Evolutionary conservation across 2,797 vertebrate species (phyloP).

Genomic region (Merluccius polli): DNA sequence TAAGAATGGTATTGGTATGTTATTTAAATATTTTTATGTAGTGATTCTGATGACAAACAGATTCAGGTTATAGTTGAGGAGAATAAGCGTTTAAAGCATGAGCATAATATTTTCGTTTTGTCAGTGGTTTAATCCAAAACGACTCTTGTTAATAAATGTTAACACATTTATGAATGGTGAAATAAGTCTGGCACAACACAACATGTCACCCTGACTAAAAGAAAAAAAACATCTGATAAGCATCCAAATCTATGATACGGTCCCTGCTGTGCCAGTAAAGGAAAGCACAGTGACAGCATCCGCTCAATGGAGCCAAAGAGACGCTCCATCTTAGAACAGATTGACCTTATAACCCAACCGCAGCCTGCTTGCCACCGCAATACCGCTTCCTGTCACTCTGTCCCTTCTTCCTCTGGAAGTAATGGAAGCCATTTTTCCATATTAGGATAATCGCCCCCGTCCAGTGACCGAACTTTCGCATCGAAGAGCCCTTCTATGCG

Average conservation of each 20-base stretch:
- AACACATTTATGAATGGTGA: background rate
- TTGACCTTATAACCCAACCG: slow-evolving; percentile 42
- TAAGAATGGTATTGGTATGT: background rate
- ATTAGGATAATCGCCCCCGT: slow-evolving; percentile 43
- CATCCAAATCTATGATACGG: slow-evolving; percentile 14
- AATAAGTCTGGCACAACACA: background rate
- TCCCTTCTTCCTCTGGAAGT: slow-evolving; percentile 43
- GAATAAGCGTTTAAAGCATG: background rate
- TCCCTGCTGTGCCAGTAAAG: slow-evolving; percentile 35
- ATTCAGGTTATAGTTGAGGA: background rate
- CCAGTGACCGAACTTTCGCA: slow-evolving; percentile 27
- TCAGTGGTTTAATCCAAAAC: background rate
- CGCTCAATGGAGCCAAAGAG: slow-evolving; percentile 30
- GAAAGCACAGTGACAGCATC: slow-evolving; percentile 18
- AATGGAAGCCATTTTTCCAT: slow-evolving; percentile 55
- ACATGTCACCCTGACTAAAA: background rate
- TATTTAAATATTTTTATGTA: background rate
- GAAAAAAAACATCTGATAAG: slow-evolving; percentile 9
- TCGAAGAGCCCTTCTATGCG: slow-evolving; percentile 39
- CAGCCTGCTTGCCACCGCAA: slow-evolving; percentile 31
- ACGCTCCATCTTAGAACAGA: slow-evolving; percentile 30
- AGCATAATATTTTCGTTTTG: background rate
- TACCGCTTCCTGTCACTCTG: slow-evolving; percentile 33
- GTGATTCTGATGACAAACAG: background rate
- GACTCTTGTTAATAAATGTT: background rate